Conservation (phyloP, 2,797 vertebrate genomes). For the Enoplosus armatus region DNA sequence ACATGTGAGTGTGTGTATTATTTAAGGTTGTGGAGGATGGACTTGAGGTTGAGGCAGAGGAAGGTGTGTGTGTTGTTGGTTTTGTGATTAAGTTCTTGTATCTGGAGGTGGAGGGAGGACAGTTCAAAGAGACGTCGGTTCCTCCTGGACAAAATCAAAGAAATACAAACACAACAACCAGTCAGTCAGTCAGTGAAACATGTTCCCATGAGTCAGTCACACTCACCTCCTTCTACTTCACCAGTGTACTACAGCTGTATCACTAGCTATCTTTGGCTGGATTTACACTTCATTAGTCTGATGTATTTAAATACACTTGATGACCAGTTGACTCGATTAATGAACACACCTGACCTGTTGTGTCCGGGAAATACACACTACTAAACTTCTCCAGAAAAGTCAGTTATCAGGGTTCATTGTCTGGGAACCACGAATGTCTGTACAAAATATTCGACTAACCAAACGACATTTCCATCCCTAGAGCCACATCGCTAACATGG, state of each 20-base stretch:
- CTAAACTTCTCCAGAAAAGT: background rate
- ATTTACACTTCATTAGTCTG: background rate
- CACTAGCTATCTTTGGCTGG: background rate
- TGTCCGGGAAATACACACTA: background rate
- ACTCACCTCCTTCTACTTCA: no score
- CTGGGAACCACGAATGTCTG: background rate
- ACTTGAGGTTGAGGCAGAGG: slow-evolving; percentile 89
- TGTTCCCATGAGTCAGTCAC: background rate
- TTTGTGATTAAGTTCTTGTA: slow-evolving; percentile 88
- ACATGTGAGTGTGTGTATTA: slow-evolving; percentile 31
- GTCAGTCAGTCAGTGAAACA: slow-evolving; percentile 2
- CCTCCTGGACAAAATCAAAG: slow-evolving; percentile 57
- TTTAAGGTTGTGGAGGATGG: slow-evolving; percentile 82
- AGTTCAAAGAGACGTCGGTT: slow-evolving; percentile 92
- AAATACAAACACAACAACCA: background rate
- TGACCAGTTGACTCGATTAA: background rate
- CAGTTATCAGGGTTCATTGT: background rate
- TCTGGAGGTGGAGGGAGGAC: slow-evolving; percentile 86
- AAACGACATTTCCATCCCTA: background rate
- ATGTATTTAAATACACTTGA: background rate
- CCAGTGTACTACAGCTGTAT: background rate
- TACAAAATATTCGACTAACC: no score
- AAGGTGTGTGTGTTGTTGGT: slow-evolving; percentile 84
- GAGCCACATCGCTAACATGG: background rate
- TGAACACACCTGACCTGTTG: background rate